Base-by-base conservation (phyloP, 2,888 invertebrate genomes). In the Cephus pulcher region DNA sequence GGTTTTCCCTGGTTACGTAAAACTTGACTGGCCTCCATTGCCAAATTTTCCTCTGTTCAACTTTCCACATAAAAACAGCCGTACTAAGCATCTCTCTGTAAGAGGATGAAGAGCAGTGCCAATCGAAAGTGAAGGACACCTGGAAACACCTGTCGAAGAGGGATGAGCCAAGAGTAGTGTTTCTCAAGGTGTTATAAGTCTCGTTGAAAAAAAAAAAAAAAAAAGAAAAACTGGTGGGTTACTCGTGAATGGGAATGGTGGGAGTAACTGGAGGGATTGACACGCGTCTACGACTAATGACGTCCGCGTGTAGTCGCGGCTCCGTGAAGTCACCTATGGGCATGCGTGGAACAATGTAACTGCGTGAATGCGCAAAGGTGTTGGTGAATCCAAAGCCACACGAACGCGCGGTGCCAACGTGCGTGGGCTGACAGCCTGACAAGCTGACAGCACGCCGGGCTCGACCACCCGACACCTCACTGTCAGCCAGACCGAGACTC, bases 381-480 rank as follows among this genome's bases (percentile, higher is more conserved):
- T 74, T 37, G 35, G 34, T 34, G 35, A n/a, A 34, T 34, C 74
- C 34, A 34, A 23, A 37, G 74, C 34, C 74, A 37, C 74, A 34
- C 73, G 37, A 34, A 75, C 83, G 82, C 35, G 82, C 86, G 86
- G 83, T 88, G 88, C 88, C 89, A 87, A 87, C 89, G 89, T 89
- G 90, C 90, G 90, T 90, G 89, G 90, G 90, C 90, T 89, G 90
- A 90, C 90, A 89, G 88, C 78, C 85, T 89, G 90, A 90, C 90
- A 90, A 88, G 88, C 88, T 90, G 90, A 90, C 90, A 89, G 90
- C 86, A 81, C 84, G 85, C 87, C 79, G 81, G 81, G 84, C 85
- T 86, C 90, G 89, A 90, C 90, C 90, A 90, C 89, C 90, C 90
- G 90, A 90, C 90, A 90, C 90, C 90, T 89, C 86, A 87, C 89